Base-by-base conservation (phyloP, 2,113 vertebrate species). In the Camelus dromedarius region DNA sequence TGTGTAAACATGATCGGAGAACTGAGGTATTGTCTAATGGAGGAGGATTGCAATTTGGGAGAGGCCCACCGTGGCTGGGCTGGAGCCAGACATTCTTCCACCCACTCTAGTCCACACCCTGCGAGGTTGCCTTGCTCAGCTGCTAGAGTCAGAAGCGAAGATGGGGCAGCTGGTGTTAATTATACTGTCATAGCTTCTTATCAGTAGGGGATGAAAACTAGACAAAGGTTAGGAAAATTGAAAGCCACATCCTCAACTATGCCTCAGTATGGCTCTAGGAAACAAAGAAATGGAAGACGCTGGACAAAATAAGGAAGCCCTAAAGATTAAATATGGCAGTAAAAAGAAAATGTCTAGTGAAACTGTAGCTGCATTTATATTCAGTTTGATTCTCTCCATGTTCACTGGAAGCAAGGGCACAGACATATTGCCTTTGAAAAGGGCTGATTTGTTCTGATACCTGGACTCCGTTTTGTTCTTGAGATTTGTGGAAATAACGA, bases 1-100 rank as follows among this genome's bases (percentile, higher is more conserved):
- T 97, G 95, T 98, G 75, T 96, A 97, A 98, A 97, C 89, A 97
- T 84, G 93, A 89, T 91, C 60, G 56, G 56, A 95, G 77, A 96
- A 95, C 52, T 93, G 97, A 96, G 83, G 92, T 64, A 95, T 93
- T 97, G 64, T 95, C 86, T 94, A 89, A 91, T 89, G 66, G 69
- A 73, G 91, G 81, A 96, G 85, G 95, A 92, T 70, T 94, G 24
- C 12, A 77, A 62, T 95, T 93, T 94, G 86, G 96, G 97, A 96
- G 93, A 93, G 95, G 95, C 91, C 73, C 91, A 75, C 54, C 10
- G 28, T 73, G 58, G 52, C 83, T 95, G 69, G 76, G 77, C 85
- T 89, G 60, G 52, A 97, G 93, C 91, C 93, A 96, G 79, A 90
- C 95, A 96, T 97, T 95, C 70, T 94, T 96, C 90, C 60, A 97